Evolutionary conservation across 2,888 invertebrate species (phyloP), one percentile per base, ranked within the genome.

Genomic region (Melanophora roralis): DNA sequence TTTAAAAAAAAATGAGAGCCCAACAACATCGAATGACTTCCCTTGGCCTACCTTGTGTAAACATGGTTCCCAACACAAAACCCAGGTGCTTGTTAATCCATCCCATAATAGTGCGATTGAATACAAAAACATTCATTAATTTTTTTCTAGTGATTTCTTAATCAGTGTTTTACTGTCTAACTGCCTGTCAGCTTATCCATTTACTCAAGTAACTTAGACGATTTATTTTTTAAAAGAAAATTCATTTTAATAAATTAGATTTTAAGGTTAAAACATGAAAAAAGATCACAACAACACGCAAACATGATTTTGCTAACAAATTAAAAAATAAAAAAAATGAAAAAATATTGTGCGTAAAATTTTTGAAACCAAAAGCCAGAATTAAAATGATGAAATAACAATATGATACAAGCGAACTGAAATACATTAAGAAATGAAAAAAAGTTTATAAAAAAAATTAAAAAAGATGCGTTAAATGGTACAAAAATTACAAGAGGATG

Each of bases 91-190:
- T n/a, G 11, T 57, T 60, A 40, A 49, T 49, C 8, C 16, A 57
- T 38, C n/a, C 12, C 45, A 36, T 12, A 27, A 38, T 47, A 27
- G 14, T 23, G 49, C 21, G 65, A 49, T 65, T 57, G 4, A 34
- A 74, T 60, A 47, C 59, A 59, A 59, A 74, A 74, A 74, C 9
- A 60, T 45, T 74, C 59, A 64, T 60, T 60, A 60, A 67, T 53
- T 74, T 74, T 53, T 14, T 71, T 71, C 51, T 60, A 38, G 14
- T 1, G 60, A 43, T 49, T 65, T 64, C 55, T 19, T 43, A 57
- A 12, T 11, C 23, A 9, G 7, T 12, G 40, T 47, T 12, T 47
- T 9, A 11, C 1, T 47, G 27, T 21, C 45, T 45, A 7, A 34
- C 21, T 53, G 19, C 65, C 32, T 49, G 21, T 38, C 11, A 14